A percentile compares a stretch with the other conserved stretches of the same genome.
These are phyloP conservation scores for Tenthredo mesomela DNA, from an alignment of 2,888 invertebrate genomes.

Conservation along the genomic window DNA sequence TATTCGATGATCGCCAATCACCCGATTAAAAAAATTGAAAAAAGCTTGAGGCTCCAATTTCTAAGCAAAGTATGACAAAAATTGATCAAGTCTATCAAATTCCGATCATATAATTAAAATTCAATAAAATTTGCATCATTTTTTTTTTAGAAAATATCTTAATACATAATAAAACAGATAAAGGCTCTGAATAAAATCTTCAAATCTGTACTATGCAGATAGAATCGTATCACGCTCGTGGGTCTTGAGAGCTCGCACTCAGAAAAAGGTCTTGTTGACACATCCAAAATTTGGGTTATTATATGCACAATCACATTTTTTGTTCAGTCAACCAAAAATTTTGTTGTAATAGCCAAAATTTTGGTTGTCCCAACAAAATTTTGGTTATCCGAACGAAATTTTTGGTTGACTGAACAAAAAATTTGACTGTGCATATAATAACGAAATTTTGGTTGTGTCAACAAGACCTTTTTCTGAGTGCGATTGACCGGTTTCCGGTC, in stretches of 20 bases:
- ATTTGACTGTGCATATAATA: too few species aligned
- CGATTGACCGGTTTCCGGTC: conserved; percentile 18
- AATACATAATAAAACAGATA: neutral
- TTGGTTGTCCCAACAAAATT: too few species aligned
- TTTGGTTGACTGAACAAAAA: too few species aligned
- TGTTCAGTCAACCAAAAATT: too few species aligned
- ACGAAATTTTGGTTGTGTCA: too few species aligned
- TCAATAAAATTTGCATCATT: neutral
- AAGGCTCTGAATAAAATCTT: neutral
- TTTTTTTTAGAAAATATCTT: neutral
- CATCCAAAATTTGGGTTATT: too few species aligned
- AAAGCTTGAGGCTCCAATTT: neutral
- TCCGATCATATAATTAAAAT: neutral
- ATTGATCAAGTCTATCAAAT: neutral
- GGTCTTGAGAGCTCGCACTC: conserved; percentile 7
- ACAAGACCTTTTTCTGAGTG: too few species aligned
- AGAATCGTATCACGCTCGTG: neutral
- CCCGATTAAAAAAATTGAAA: neutral
- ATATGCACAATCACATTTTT: too few species aligned
- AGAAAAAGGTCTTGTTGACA: too few species aligned
- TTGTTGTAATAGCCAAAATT: too few species aligned
- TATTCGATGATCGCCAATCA: neutral
- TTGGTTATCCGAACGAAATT: too few species aligned
- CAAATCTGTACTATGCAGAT: neutral
- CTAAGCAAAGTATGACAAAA: neutral